Evolutionary conservation across 2,797 vertebrate species (phyloP).

Genomic region (Paramormyrops hopkinsi): DNA sequence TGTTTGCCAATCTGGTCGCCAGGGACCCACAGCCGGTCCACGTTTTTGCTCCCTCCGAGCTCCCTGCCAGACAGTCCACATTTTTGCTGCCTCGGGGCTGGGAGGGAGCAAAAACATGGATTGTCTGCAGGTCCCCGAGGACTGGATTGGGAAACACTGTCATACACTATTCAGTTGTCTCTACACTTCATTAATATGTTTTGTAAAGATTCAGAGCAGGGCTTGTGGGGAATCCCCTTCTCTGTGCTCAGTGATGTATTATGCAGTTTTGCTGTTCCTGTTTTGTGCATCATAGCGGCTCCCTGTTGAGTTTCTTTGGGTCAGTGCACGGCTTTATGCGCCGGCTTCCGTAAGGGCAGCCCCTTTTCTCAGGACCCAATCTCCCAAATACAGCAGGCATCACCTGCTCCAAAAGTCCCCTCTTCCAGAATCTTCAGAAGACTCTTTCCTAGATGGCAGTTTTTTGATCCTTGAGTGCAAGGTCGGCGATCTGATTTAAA

Average conservation of each 20-base stretch:
- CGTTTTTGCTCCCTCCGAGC: not conserved
- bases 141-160: not conserved
- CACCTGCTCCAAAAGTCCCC: not conserved
- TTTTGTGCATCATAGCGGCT: not conserved
- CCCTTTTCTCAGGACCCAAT: not conserved
- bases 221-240: not conserved
- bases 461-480: not conserved
- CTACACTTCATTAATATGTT: not conserved
- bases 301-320: not conserved
- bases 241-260: not conserved
- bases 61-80: not conserved
- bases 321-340: not conserved
- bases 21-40: not conserved
- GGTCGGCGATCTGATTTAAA: not conserved
- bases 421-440: not conserved
- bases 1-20: not conserved
- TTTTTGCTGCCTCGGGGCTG: not conserved
- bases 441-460: not conserved
- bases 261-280: not conserved
- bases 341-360: not conserved
- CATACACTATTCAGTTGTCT: not conserved
- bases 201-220: not conserved
- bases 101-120: not conserved
- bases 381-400: not conserved
- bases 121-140: not conserved